Evolutionary conservation across 2,888 invertebrate genomes (phyloP).

Genomic region (Brachypterus glaber): DNA sequence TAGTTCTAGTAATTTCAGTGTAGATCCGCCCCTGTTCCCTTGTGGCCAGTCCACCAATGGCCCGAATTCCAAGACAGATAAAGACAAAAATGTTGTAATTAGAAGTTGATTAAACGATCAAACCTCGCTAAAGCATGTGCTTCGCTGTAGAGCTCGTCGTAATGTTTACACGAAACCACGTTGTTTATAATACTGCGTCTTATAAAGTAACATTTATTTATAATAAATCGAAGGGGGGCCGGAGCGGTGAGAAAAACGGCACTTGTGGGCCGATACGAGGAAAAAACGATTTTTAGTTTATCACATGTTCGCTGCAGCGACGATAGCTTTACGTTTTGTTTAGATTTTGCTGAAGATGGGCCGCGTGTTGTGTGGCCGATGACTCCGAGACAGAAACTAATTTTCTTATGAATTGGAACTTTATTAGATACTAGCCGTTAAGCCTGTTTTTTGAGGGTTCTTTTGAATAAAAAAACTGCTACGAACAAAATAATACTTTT

Average conservation of each 20-base stretch:
- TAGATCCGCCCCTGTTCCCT: too few relatives aligned
- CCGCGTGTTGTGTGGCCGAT: constrained; percentile 6
- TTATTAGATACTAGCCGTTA: too few relatives aligned
- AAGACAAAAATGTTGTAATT: too few relatives aligned
- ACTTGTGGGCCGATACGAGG: background rate
- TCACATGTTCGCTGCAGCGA: constrained; percentile 4
- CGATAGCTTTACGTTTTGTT: constrained; percentile 7
- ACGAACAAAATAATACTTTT: too few relatives aligned
- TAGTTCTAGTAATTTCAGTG: too few relatives aligned
- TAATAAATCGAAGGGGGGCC: background rate
- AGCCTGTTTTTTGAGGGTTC: background rate
- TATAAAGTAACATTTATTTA: background rate
- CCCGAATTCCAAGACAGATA: too few relatives aligned
- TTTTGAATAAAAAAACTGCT: too few relatives aligned
- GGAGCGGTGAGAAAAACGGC: background rate
- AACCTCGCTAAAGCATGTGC: too few relatives aligned
- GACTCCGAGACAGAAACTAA: too few relatives aligned
- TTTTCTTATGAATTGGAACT: too few relatives aligned
- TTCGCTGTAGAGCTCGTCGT: constrained; percentile 30
- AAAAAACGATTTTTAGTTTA: background rate
- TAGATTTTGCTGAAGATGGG: background rate
- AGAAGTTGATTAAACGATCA: too few relatives aligned
- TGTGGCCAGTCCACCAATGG: too few relatives aligned
- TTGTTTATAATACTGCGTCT: background rate
- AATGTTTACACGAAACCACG: constrained; percentile 31